phyloP scores from a whole-genome alignment of 2,113 vertebrate species.

The Hiodon alosoides region DNA sequence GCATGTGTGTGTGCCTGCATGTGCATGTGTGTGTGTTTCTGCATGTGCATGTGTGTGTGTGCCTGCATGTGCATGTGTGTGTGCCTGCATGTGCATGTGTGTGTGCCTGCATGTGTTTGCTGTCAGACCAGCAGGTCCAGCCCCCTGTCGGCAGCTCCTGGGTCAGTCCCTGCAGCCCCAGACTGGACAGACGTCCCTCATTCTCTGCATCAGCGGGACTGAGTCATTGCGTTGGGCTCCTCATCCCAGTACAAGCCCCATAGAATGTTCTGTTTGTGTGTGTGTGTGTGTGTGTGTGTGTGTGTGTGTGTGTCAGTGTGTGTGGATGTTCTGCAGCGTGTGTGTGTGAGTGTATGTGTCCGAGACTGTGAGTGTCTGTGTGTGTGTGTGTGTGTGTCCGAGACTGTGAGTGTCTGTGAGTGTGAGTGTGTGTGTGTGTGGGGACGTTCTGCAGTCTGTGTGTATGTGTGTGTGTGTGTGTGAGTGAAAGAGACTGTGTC shows the following conservation, averaged over 20 bases:
- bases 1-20: background rate
- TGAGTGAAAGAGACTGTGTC: background rate
- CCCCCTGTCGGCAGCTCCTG: background rate
- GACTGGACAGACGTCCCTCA: background rate
- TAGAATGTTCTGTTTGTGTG: constrained; percentile 10
- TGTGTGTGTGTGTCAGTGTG: background rate
- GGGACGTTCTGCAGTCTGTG: too few relatives aligned
- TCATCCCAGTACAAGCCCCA: background rate
- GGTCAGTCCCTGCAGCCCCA: background rate
- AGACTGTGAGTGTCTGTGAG: background rate
- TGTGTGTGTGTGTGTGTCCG: background rate
- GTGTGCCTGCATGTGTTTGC: background rate
- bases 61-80: background rate
- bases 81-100: background rate
- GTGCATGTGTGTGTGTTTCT: too few relatives aligned
- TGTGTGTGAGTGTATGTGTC: background rate
- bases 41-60: background rate
- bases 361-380: too few relatives aligned
- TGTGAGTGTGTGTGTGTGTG: background rate
- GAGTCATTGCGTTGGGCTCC: background rate
- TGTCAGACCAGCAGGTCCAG: background rate
- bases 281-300: background rate
- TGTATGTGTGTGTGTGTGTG: background rate
- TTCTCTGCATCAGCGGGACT: background rate
- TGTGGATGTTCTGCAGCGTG: background rate